Evolutionary conservation across 2,113 vertebrate species (phyloP).

Genomic region (Gymnobelideus leadbeateri): DNA sequence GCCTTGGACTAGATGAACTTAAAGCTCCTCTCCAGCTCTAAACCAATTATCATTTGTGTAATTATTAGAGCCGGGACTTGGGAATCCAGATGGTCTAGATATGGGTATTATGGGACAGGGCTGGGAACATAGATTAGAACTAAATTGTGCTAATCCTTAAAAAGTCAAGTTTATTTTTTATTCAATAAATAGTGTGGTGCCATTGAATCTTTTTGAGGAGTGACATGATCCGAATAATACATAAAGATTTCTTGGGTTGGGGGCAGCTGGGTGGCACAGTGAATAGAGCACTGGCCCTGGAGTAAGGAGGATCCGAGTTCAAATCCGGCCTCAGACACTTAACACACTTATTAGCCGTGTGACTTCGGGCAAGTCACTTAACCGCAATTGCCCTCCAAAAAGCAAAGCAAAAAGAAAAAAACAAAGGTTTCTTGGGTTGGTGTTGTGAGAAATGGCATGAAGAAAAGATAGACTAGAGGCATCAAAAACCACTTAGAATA

Average conservation of each 20-base stretch:
- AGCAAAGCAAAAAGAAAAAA: no score
- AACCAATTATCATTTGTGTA: background rate
- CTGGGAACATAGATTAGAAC: background rate
- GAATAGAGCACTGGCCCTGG: no score
- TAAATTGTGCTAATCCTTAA: background rate
- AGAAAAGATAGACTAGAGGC: background rate
- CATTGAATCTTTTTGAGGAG: background rate
- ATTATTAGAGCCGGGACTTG: background rate
- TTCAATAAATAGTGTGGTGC: background rate
- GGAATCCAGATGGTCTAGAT: background rate
- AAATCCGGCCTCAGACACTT: no score
- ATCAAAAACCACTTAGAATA: background rate
- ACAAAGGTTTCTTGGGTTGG: background rate
- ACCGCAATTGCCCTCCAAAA: no score
- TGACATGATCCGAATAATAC: background rate
- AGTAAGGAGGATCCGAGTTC: no score
- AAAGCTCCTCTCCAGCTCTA: background rate
- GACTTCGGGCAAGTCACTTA: no score
- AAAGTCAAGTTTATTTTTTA: background rate
- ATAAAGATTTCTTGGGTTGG: background rate
- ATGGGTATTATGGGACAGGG: background rate
- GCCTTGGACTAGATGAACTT: background rate
- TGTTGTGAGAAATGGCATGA: background rate
- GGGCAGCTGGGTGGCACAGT: no score
- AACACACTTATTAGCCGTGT: no score